Percentiles rank a stretch among this genome's conserved stretches.
Evolutionary conservation across 2,888 invertebrate genomes (phyloP).

Genomic region (Melanostoma mellinum): DNA sequence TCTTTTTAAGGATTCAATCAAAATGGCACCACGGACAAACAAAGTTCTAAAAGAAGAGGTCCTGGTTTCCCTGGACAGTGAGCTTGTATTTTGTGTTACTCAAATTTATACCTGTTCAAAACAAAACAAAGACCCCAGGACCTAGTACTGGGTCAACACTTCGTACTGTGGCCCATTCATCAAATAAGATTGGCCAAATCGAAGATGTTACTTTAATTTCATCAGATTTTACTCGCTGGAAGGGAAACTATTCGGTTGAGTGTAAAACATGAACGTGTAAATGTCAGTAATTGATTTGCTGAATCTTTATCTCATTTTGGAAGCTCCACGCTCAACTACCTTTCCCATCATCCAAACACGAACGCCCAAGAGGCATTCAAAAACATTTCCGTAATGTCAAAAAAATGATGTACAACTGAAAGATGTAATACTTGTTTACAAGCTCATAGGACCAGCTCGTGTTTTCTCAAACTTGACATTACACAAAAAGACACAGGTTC

Average conservation of each 20-base stretch:
- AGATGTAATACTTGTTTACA: too few relatives aligned
- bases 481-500: too few relatives aligned
- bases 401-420: too few relatives aligned
- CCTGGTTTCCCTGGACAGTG: constrained; percentile 97
- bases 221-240: constrained; percentile 99
- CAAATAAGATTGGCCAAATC: constrained; percentile 99
- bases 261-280: too few relatives aligned
- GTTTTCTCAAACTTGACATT: too few relatives aligned
- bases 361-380: too few relatives aligned
- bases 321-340: too few relatives aligned
- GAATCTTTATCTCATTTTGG: too few relatives aligned
- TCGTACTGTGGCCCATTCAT: constrained; percentile 98
- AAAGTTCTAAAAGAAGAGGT: constrained; percentile 98
- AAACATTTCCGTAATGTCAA: too few relatives aligned
- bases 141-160: constrained; percentile 99
- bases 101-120: constrained; percentile 99
- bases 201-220: constrained; percentile 99
- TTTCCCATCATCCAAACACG: too few relatives aligned
- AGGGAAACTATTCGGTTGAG: constrained; percentile 85
- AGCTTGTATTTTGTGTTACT: constrained; percentile 98
- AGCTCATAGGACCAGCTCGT: too few relatives aligned
- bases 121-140: constrained; percentile 98
- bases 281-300: too few relatives aligned
- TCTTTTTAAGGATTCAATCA: constrained; percentile 73
- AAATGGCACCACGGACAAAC: constrained; percentile 98